These are phyloP conservation scores for Melinaea marsaeus DNA, from an alignment of 2,888 invertebrate genomes.

Conservation along the genomic window DNA sequence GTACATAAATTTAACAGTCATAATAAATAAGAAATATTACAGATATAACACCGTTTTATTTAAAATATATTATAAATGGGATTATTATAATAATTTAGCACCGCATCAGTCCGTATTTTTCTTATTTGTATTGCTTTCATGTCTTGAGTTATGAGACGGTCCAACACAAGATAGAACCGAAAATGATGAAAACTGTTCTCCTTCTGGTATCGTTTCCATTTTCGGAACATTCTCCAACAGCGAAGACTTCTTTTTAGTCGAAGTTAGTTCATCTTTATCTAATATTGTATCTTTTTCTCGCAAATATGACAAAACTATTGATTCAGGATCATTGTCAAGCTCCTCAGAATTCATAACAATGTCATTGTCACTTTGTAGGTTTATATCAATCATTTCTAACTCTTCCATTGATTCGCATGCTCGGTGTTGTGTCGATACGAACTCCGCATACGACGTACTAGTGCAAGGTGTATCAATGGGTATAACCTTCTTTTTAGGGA, in stretches of 20 bases:
- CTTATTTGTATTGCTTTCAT: slow-evolving; percentile 8
- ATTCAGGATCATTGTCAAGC: slow-evolving; percentile 40
- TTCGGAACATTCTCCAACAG: slow-evolving; percentile 51
- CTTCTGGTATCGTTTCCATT: slow-evolving; percentile 58
- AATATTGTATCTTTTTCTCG: slow-evolving; percentile 43
- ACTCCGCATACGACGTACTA: slow-evolving; percentile 41
- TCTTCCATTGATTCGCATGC: slow-evolving; percentile 45
- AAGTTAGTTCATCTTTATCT: slow-evolving; percentile 40
- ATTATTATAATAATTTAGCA: background rate
- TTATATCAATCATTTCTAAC: slow-evolving; percentile 48
- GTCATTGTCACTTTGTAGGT: slow-evolving; percentile 51
- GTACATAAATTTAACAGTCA: no score
- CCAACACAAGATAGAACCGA: slow-evolving; percentile 1
- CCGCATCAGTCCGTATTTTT: background rate
- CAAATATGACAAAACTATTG: slow-evolving; percentile 52
- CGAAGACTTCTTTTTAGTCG: slow-evolving; percentile 48
- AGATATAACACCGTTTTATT: slow-evolving; percentile 1
- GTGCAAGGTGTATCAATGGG: slow-evolving; percentile 45
- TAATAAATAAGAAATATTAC: slow-evolving; percentile 22
- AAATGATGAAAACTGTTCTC: slow-evolving; percentile 42
- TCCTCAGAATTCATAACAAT: slow-evolving; percentile 39
- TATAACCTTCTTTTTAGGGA: slow-evolving; percentile 36
- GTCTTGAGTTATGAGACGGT: slow-evolving; percentile 9
- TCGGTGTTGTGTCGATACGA: slow-evolving; percentile 26
- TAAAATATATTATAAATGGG: background rate